A percentile compares a stretch with the other conserved stretches of the same genome.
Evolutionary conservation across 1,140 invertebrate genomes (phyloP).

Genomic region (Bombus picipes): DNA sequence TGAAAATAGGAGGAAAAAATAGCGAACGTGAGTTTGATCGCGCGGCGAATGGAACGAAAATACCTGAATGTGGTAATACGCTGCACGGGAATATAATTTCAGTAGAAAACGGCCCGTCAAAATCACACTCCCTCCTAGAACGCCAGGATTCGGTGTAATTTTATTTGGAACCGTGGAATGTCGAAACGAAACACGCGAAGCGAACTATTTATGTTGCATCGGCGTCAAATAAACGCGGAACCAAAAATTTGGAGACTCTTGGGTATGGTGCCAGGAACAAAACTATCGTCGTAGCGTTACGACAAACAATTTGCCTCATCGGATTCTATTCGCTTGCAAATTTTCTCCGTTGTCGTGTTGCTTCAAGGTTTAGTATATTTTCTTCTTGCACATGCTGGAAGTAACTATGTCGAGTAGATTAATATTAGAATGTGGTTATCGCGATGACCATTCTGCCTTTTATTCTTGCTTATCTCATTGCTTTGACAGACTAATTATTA

Average conservation of each 20-base stretch:
- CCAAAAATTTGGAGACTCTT: not conserved
- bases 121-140: not conserved
- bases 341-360: not conserved
- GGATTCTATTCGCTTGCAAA: not conserved
- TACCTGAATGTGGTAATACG: slow-evolving; percentile 12
- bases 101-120: not conserved
- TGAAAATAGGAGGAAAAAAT: not conserved
- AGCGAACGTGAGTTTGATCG: not conserved
- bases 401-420: no score
- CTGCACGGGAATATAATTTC: slow-evolving; percentile 5
- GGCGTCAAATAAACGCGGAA: not conserved
- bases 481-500: no score
- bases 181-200: not conserved
- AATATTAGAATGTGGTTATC: not conserved
- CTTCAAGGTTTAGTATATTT: no score
- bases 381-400: no score
- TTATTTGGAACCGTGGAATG: not conserved
- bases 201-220: not conserved
- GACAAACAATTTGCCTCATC: not conserved
- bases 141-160: not conserved
- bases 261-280: not conserved
- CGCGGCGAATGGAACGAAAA: not conserved
- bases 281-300: no score
- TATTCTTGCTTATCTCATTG: no score
- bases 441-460: not conserved